phyloP scores from a whole-genome alignment of 2,113 vertebrate species.

The Chrysemys picta region DNA sequence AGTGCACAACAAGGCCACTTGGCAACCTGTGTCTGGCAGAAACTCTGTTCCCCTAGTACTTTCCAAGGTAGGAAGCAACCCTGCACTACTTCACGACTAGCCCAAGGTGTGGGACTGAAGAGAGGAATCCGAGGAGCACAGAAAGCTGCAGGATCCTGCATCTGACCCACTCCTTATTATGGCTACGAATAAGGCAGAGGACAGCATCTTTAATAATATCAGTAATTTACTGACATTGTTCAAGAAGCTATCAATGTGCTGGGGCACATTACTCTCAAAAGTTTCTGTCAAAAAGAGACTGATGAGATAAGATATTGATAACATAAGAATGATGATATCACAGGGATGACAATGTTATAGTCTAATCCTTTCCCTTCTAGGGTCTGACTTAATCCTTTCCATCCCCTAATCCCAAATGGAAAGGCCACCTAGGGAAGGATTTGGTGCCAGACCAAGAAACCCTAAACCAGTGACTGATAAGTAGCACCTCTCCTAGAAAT shows the following conservation, averaged over 20 bases:
- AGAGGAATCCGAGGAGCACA: not conserved
- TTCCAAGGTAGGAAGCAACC: not conserved
- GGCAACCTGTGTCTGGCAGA: not conserved
- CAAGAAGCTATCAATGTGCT: too few relatives aligned
- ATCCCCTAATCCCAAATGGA: not conserved
- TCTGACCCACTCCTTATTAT: not conserved
- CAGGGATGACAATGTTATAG: not conserved
- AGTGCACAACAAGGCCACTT: not conserved
- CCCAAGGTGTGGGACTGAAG: not conserved
- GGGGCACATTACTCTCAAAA: too few relatives aligned
- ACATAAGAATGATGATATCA: not conserved
- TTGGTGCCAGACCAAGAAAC: not conserved
- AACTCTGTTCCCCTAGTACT: not conserved
- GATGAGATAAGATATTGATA: not conserved
- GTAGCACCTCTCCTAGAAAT: not conserved
- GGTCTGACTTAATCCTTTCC: not conserved
- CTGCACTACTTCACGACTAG: not conserved
- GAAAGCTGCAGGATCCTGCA: not conserved
- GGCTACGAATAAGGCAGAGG: not conserved
- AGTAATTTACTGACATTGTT: not conserved
- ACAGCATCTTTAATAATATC: not conserved
- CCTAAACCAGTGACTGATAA: not conserved
- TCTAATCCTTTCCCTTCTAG: not conserved
- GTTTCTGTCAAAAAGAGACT: not conserved
- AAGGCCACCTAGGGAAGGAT: not conserved